These are phyloP conservation scores for Dinothrombium tinctorium DNA, from an alignment of 1,140 invertebrate species.

Conservation along the genomic window DNA sequence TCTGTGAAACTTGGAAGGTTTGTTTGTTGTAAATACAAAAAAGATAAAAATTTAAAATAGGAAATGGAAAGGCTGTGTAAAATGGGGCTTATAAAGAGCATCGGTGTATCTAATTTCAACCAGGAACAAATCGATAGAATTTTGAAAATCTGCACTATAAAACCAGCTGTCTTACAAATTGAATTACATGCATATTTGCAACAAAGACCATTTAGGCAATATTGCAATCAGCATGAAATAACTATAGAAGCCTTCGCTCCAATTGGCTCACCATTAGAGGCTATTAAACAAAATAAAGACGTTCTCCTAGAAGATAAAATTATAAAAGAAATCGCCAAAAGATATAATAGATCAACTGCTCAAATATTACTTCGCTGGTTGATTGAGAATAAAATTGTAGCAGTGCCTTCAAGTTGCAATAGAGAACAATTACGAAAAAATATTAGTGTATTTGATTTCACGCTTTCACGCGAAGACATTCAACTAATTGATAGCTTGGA, in stretches of 20 bases:
- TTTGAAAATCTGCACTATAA: constrained; percentile 2
- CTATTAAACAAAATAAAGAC: background rate
- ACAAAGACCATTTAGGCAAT: constrained; percentile 16
- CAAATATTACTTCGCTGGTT: background rate
- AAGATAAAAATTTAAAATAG: background rate
- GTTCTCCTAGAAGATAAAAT: background rate
- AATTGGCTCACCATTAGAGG: constrained; percentile 11
- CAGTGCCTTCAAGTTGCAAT: background rate
- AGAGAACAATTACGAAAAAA: background rate
- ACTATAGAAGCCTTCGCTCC: constrained; percentile 20
- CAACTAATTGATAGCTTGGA: background rate
- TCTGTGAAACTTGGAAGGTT: background rate
- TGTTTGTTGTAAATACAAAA: background rate
- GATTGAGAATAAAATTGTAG: background rate
- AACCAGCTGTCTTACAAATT: constrained; percentile 12
- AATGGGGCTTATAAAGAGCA: constrained; percentile 40
- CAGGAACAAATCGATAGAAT: constrained; percentile 46
- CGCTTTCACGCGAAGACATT: background rate
- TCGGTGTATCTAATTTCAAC: constrained; percentile 79
- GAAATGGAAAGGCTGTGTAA: constrained; percentile 17
- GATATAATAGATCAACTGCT: background rate
- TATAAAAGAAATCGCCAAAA: background rate
- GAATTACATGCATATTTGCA: constrained; percentile 19
- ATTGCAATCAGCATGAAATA: constrained; percentile 19
- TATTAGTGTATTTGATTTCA: background rate